Conservation (phyloP, 1,140 invertebrate genomes). For the Procambarus clarkii region DNA sequence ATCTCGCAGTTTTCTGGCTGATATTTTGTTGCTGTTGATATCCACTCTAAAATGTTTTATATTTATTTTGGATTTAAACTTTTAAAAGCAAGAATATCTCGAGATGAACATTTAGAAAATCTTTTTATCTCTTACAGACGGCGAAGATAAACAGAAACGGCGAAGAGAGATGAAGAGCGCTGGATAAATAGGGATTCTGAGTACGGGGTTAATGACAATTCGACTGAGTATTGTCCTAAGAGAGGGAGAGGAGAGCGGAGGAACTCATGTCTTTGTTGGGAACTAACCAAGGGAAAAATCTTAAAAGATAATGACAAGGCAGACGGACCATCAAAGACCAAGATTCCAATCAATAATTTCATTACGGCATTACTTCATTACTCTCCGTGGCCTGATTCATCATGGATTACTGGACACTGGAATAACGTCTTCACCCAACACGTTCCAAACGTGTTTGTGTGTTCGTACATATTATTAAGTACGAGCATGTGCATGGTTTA, state of each 20-base stretch:
- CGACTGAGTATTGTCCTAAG: neutral
- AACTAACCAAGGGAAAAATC: conserved; percentile 13
- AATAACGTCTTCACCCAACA: too few relatives aligned
- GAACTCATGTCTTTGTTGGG: conserved; percentile 5
- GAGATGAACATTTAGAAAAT: neutral
- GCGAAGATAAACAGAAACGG: neutral
- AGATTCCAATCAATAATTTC: neutral
- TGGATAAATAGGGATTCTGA: conserved; percentile 1
- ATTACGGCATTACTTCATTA: conserved; percentile 30
- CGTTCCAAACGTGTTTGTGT: too few relatives aligned
- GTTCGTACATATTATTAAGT: too few relatives aligned
- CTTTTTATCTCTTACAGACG: neutral
- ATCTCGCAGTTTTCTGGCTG: neutral
- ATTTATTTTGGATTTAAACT: neutral
- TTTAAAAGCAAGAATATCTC: neutral
- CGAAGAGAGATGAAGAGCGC: neutral
- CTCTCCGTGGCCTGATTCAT: neutral
- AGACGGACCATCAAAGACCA: conserved; percentile 14
- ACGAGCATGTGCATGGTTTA: too few relatives aligned
- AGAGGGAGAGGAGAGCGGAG: neutral
- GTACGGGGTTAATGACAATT: conserved; percentile 5
- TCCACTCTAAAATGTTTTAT: neutral
- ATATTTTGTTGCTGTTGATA: neutral
- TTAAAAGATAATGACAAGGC: conserved; percentile 31
- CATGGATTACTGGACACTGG: neutral